Percentiles rank a stretch among this genome's conserved stretches.
These are phyloP conservation scores for Microchirus variegatus DNA, from an alignment of 2,797 vertebrate species.

Conservation along the genomic window DNA sequence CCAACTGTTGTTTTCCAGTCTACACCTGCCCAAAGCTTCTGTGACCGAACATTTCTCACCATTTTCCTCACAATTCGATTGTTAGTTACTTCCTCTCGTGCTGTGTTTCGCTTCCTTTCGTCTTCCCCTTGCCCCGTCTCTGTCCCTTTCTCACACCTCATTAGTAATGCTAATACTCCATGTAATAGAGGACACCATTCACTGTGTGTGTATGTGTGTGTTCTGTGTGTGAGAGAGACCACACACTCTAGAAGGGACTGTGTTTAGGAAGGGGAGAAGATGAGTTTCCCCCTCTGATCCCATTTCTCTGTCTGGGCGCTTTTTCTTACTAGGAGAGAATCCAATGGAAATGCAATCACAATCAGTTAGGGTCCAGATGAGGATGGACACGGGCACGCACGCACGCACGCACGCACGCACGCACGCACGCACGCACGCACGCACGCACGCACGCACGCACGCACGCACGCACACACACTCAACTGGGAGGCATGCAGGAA, in stretches of 20 bases:
- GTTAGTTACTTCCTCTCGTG: slow-evolving; percentile 25
- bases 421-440: slow-evolving; percentile 41
- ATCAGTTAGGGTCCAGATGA: slow-evolving; percentile 77
- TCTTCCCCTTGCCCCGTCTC: slow-evolving; percentile 59
- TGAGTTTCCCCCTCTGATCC: slow-evolving; percentile 75
- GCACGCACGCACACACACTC: too few species aligned
- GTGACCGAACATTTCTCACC: slow-evolving; percentile 30
- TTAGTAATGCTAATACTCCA: slow-evolving; percentile 78
- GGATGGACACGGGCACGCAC: slow-evolving; percentile 46
- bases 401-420: slow-evolving; percentile 28
- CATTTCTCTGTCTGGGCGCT: slow-evolving; percentile 65
- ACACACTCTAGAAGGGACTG: slow-evolving; percentile 54
- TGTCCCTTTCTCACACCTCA: slow-evolving; percentile 74
- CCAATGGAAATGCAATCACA: slow-evolving; percentile 79
- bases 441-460: slow-evolving; percentile 24
- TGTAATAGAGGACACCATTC: slow-evolving; percentile 75
- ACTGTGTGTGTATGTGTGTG: slow-evolving; percentile 33
- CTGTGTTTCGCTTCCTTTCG: slow-evolving; percentile 46
- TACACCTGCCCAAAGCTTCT: slow-evolving; percentile 9
- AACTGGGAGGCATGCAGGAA: slow-evolving; percentile 82
- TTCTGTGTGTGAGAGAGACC: slow-evolving; percentile 38
- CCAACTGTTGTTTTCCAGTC: slow-evolving; percentile 19
- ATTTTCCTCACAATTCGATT: slow-evolving; percentile 15
- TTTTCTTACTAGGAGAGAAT: slow-evolving; percentile 67
- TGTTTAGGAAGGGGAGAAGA: slow-evolving; percentile 69